Conservation (phyloP, 2,113 vertebrate species). For the Cyphomyrus discorhynchus region DNA sequence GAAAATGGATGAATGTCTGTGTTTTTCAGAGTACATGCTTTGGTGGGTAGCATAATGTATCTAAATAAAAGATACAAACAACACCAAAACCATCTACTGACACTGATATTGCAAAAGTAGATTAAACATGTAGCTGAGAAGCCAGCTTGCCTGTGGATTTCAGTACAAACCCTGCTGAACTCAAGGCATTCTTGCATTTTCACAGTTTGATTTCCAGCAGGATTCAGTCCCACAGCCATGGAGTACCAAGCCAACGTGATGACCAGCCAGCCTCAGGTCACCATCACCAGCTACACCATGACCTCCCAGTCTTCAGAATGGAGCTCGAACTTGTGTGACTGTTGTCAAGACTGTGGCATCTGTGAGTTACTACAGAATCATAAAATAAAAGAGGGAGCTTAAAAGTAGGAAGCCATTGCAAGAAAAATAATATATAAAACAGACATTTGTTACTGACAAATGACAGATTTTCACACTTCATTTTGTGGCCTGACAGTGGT, state of each 20-base stretch:
- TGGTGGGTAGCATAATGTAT: neutral
- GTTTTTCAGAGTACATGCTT: neutral
- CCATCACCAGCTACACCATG: conserved; percentile 46
- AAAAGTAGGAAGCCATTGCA: neutral
- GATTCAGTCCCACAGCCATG: conserved; percentile 45
- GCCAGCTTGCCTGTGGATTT: neutral
- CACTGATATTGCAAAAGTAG: neutral
- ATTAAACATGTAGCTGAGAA: neutral
- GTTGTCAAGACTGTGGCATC: conserved; percentile 64
- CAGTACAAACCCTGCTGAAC: neutral
- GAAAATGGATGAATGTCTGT: neutral
- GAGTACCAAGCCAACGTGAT: conserved; percentile 53
- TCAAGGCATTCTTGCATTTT: neutral
- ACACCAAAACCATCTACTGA: neutral
- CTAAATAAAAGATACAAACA: neutral
- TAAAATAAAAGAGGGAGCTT: neutral
- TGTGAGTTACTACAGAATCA: conserved; percentile 42
- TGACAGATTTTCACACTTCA: neutral
- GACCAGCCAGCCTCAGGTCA: conserved; percentile 52
- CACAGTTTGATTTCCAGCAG: neutral
- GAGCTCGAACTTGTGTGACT: conserved; percentile 59
- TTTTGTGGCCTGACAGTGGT: neutral
- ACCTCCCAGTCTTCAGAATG: conserved; percentile 43
- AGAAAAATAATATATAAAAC: neutral
- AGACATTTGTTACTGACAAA: neutral